Evolutionary conservation across 2,113 vertebrate genomes (phyloP), one percentile per base, ranked within the genome.

Genomic region (Macquaria australasica): DNA sequence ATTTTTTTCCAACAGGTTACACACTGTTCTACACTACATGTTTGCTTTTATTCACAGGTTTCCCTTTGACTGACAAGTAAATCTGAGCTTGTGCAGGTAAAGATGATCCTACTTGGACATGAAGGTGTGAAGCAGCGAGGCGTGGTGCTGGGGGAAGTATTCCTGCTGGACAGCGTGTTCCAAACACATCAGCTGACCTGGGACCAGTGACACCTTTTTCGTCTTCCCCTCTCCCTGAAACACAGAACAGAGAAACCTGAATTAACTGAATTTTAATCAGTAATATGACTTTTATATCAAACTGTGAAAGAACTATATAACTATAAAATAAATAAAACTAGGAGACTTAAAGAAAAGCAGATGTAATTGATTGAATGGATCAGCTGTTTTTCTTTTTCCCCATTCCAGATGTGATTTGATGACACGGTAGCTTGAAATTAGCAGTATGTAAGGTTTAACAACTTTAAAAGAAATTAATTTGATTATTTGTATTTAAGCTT

Each of bases 141-240:
- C 94, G 0, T 97, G 93, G 15, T 97, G 93, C 89, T 96, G 96
- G 8, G 96, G 94, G 85, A 99, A 98, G 86, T 98, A 99, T 62
- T 98, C 96, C 92, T 99, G 97, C 83, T 97, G 96, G n/a, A 97
- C 96, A 43, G 97, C 90, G 31, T 99, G 97, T 67, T 97, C 97
- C 93, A 99, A 91, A 39, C 95, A 95, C 92, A 98, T 93, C 86
- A 99, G 95, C 76, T 98, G 98, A 73, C 97, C 98, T 0, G 97
- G 95, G 28, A 97, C 92, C 64, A 96, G 95, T 20, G 92, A 80
- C 11, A 96, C 91, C 73, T 95, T 95, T 91, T 96, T 97, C 78
- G 95, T 83, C 90, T 97, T 98, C 43, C 97, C 96, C 89, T 99
- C 98, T 81, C 98, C 98, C 98, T 99, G 92, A 79, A 89, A 81